Conservation (phyloP, 2,797 vertebrate species). For the Platalea minor region DNA sequence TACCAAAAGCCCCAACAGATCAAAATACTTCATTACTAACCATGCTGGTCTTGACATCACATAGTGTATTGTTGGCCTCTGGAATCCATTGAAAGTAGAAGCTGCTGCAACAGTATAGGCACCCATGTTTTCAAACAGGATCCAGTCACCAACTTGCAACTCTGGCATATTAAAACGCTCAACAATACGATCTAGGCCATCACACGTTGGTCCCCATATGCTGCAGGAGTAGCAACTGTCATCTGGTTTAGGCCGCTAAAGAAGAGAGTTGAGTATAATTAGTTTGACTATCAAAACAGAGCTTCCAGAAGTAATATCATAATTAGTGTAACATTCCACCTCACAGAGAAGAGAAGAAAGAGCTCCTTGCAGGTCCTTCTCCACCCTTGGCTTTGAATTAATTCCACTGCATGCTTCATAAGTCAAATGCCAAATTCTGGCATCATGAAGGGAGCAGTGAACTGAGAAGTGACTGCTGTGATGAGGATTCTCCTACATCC, state of each 20-base stretch:
- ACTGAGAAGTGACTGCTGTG: background rate
- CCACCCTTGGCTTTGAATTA: background rate
- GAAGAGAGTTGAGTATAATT: background rate
- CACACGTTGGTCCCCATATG: slow-evolving; percentile 97
- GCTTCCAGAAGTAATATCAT: background rate
- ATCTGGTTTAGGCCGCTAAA: slow-evolving; percentile 90
- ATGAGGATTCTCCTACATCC: background rate
- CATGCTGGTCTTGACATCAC: slow-evolving; percentile 90
- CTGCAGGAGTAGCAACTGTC: slow-evolving; percentile 90
- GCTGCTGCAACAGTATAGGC: slow-evolving; percentile 93
- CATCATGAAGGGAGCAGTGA: background rate
- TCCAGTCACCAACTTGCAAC: slow-evolving; percentile 93
- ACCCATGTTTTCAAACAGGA: slow-evolving; percentile 97
- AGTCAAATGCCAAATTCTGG: background rate
- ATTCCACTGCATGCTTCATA: background rate
- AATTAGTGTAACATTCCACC: background rate
- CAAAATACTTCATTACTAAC: slow-evolving; percentile 75
- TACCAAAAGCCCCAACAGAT: background rate
- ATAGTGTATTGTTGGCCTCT: slow-evolving; percentile 89
- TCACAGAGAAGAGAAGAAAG: background rate
- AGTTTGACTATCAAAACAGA: background rate
- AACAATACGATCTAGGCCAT: slow-evolving; percentile 93
- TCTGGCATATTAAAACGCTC: slow-evolving; percentile 90
- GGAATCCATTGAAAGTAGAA: slow-evolving; percentile 97
- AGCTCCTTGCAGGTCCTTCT: background rate